These are phyloP conservation scores for Siniperca knerii DNA, from an alignment of 2,113 vertebrate genomes.

Conservation along the genomic window DNA sequence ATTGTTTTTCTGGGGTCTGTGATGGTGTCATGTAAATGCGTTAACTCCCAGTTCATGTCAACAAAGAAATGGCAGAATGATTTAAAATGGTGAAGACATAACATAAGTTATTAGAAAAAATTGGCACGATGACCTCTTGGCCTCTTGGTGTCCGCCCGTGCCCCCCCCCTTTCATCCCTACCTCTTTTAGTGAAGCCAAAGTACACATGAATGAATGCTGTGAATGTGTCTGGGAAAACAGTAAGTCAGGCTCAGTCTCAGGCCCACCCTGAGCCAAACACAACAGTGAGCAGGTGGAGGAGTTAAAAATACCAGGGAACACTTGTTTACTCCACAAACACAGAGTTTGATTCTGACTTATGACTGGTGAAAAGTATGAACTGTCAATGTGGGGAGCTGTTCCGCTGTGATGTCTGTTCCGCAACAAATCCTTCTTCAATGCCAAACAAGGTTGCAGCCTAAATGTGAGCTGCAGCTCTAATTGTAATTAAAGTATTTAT, in stretches of 20 bases:
- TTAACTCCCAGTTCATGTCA: not conserved
- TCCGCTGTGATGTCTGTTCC: not conserved
- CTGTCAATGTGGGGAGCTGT: not conserved
- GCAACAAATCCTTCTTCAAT: not conserved
- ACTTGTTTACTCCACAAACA: not conserved
- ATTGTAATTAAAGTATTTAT: too few species aligned
- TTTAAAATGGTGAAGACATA: not conserved
- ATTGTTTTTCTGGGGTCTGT: not conserved
- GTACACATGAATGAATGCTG: conserved; percentile 63
- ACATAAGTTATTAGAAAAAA: not conserved
- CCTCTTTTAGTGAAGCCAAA: conserved; percentile 35
- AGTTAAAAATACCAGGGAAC: conserved; percentile 63
- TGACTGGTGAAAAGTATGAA: not conserved
- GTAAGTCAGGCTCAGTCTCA: not conserved
- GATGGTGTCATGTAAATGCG: not conserved
- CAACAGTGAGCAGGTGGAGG: conserved; percentile 65
- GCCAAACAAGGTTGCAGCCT: not conserved
- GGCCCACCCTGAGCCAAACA: conserved; percentile 33
- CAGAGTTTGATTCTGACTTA: not conserved
- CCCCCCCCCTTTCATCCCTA: not conserved
- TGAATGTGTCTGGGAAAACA: conserved; percentile 65
- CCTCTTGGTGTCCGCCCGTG: not conserved
- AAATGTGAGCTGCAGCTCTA: not conserved
- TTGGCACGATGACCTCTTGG: not conserved
- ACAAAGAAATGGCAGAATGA: not conserved